Base-by-base conservation (phyloP, 2,797 vertebrate species). In the Galaxias olidus region DNA sequence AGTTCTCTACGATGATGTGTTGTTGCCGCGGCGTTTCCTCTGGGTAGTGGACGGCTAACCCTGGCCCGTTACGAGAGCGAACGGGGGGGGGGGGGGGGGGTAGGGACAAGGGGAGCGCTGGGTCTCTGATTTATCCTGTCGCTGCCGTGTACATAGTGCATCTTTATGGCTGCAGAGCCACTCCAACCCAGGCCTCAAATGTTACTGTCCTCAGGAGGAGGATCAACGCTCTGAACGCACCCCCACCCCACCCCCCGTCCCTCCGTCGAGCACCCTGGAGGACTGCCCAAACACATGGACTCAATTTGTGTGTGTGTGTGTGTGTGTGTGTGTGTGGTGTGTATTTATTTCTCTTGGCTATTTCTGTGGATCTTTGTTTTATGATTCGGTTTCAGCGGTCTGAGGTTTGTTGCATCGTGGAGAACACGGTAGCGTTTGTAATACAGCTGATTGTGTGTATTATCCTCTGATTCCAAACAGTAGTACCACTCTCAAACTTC, bases 61-160 rank as follows among this genome's bases (percentile, higher is more conserved):
- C n/a, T n/a, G n/a, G n/a, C n/a, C n/a, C n/a, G n/a, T n/a, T n/a
- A n/a, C n/a, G n/a, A n/a, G n/a, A n/a, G n/a, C n/a, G n/a, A n/a
- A n/a, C n/a, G n/a, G 61, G 68, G 69, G 20, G 68, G 68, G 53
- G 63, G 59, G 40, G 43, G 59, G 44, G 20, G 58, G 58, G 59
- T 59, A 53, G 50, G 63, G 53, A n/a, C n/a, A n/a, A n/a, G n/a
- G n/a, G n/a, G n/a, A n/a, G n/a, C n/a, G n/a, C n/a, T n/a, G n/a
- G n/a, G n/a, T n/a, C 12, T 84, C 46, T 81, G 87, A 90, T 91
- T 90, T 89, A 90, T 90, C 88, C 90, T 78, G 86, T 80, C 80
- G 30, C 30, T 30, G n/a, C n/a, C 44, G 46, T 75, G 71, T 75
- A 67, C 79, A 78, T 89, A 87, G 84, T 82, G 84, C n/a, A n/a